Evolutionary conservation across 2,888 invertebrate genomes (phyloP), one percentile per base, ranked within the genome.

Genomic region (Tenthredo scrophulariae): DNA sequence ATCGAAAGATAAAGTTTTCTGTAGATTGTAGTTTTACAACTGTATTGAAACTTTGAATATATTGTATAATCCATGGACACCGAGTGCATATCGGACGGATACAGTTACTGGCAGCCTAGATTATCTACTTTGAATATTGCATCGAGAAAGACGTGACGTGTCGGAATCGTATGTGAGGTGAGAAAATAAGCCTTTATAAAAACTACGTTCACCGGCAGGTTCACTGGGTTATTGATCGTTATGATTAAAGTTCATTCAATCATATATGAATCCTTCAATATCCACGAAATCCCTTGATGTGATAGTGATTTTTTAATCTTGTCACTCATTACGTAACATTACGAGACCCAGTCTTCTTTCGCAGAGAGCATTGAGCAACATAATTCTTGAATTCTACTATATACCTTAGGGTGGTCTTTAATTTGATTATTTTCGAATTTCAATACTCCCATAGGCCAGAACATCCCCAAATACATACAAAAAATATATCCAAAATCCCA

Each of bases 171-270:
- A 50, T 50, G n/a, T n/a, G 50, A 50, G 18, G 50, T 18, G 6
- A 54, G n/a, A 54, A 54, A 54, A n/a, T 2, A 54, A 54, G 6
- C 6, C 6, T n/a, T 18, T 1, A 18, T 5, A 18, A 50, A 18
- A 50, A 50, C 15, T 18, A 50, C 15, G 15, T 4, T n/a, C 54
- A n/a, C 3, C 1, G 46, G 15, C 13, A 3, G 46, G 7, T n/a
- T 7, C 54, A 54, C 1, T 5, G 2, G n/a, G 6, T n/a, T n/a
- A 54, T n/a, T n/a, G 54, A 54, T 4, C 62, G 26, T 18, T 26
- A 9, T 62, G 62, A 62, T 62, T 26, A 62, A 26, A 62, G 26
- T 62, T 62, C 62, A 26, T 62, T 62, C 62, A 62, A 62, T 62
- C 62, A 62, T 62, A 22, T 62, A 4, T 26, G 10, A 13, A 62